Conservation (phyloP, 2,888 invertebrate genomes). For the Cryptocephalus primarius region DNA sequence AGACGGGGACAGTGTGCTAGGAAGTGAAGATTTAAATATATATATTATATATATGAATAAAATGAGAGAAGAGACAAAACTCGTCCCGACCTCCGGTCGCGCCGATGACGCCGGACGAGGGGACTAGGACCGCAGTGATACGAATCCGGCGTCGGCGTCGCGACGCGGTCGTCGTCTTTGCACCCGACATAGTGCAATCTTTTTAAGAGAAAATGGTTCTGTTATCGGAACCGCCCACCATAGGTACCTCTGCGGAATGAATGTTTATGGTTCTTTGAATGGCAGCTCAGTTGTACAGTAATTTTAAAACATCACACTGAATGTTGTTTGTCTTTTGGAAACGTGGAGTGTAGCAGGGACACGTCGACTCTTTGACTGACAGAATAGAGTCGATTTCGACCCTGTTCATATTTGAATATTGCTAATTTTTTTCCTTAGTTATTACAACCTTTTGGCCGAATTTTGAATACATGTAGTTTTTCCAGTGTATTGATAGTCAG, state of each 20-base stretch:
- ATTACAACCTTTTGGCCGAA: background rate
- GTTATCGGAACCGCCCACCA: slow-evolving; percentile 32
- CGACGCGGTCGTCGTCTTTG: slow-evolving; percentile 15
- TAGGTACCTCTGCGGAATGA: slow-evolving; percentile 36
- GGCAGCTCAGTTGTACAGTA: slow-evolving; percentile 35
- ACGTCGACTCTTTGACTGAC: no score
- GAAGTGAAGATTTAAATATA: slow-evolving; percentile 3
- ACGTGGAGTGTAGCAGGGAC: no score
- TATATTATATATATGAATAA: slow-evolving; percentile 1
- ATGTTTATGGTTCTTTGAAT: slow-evolving; percentile 29
- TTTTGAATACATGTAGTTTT: background rate
- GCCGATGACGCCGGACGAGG: background rate
- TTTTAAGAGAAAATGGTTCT: slow-evolving; percentile 23
- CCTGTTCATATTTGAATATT: background rate
- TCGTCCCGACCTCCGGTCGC: background rate
- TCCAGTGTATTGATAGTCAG: background rate
- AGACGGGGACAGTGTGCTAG: slow-evolving; percentile 8
- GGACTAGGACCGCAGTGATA: background rate
- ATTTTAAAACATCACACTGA: slow-evolving; percentile 22
- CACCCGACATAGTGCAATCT: slow-evolving; percentile 29
- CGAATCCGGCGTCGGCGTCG: slow-evolving; percentile 10
- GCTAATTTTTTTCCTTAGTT: background rate
- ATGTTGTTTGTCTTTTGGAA: slow-evolving; percentile 19
- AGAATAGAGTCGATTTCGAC: no score
- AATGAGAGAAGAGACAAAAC: background rate